Evolutionary conservation across 2,888 invertebrate genomes (phyloP), one percentile per base, ranked within the genome.

Genomic region (Achlya flavicornis): DNA sequence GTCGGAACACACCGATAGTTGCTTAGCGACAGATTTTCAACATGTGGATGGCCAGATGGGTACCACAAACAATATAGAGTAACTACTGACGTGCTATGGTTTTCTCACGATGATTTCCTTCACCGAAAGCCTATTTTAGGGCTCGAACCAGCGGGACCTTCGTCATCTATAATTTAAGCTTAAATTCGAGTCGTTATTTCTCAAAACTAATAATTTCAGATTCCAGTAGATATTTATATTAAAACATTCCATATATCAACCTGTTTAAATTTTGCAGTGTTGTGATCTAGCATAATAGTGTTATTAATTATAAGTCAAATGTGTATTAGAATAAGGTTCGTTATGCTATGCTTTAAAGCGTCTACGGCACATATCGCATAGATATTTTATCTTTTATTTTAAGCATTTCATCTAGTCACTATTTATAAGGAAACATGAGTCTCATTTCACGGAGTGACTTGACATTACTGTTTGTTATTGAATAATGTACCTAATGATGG

Each of bases 351-450:
- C 85, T 86, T 86, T 72, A 74, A 75, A 76, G 78, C 72, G 71
- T 81, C 77, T 77, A 72, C 68, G 72, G 79, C 81, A 88, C 87
- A 88, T 87, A 88, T 88, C 86, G 80, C 85, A 66, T 84, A 83
- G 77, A 65, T 26, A 26, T 26, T 26, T 69, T 75, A 73, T 26
- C 61, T 64, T 66, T 64, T 53, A 53, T 53, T n/a, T 53, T 0
- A 19, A 64, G 57, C 60, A 19, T 64, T 6, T 74, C 75, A 78
- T 79, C 79, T 80, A 82, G 81, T 80, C 79, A 78, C 63, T 69
- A 72, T 33, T 19, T 61, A 32, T 70, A 75, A 67, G 67, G 61
- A 70, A 57, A 64, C 57, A 66, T 63, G 60, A 53, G 33, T 41
- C 26, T 57, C 41, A 57, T 57, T 57, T 62, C 41, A 57, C 38